Evolutionary conservation across 2,797 vertebrate species (phyloP).

Genomic region (Catamblyrhynchus diadema): DNA sequence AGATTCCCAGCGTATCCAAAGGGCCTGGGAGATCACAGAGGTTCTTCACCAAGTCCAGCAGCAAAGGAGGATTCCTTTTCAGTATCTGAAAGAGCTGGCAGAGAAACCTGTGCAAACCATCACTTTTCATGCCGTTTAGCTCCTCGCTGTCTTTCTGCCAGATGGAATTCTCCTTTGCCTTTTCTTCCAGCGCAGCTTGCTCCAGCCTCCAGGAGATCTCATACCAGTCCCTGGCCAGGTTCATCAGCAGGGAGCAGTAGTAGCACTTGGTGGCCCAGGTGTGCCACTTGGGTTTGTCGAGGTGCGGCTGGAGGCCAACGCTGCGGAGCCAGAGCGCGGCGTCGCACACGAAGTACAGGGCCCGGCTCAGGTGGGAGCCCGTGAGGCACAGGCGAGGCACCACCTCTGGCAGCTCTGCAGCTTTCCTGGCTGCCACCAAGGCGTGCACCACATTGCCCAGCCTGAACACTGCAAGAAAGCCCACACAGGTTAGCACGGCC

Average conservation of each 20-base stretch:
- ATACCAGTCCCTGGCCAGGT: constrained; percentile 83
- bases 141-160: constrained; percentile 11
- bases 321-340: constrained; percentile 84
- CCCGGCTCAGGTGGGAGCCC: constrained; percentile 83
- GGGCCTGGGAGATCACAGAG: constrained; percentile 90
- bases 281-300: constrained; percentile 85
- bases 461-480: constrained; percentile 86
- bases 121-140: constrained; percentile 58
- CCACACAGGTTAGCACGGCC: background rate
- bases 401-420: constrained; percentile 76
- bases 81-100: constrained; percentile 78
- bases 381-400: constrained; percentile 87
- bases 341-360: constrained; percentile 90
- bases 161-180: constrained; percentile 34
- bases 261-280: constrained; percentile 82
- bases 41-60: constrained; percentile 89
- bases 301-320: constrained; percentile 73
- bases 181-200: constrained; percentile 60
- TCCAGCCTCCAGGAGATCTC: constrained; percentile 79
- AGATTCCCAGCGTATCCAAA: constrained; percentile 86
- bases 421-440: constrained; percentile 82
- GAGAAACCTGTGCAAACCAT: constrained; percentile 78
- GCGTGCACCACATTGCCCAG: constrained; percentile 88
- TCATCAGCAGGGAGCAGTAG: constrained; percentile 83
- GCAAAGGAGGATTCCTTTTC: constrained; percentile 81